Percentiles rank a stretch among this genome's conserved stretches.
These are phyloP conservation scores for Heterochromis multidens DNA, from an alignment of 2,113 vertebrate species.

Conservation along the genomic window DNA sequence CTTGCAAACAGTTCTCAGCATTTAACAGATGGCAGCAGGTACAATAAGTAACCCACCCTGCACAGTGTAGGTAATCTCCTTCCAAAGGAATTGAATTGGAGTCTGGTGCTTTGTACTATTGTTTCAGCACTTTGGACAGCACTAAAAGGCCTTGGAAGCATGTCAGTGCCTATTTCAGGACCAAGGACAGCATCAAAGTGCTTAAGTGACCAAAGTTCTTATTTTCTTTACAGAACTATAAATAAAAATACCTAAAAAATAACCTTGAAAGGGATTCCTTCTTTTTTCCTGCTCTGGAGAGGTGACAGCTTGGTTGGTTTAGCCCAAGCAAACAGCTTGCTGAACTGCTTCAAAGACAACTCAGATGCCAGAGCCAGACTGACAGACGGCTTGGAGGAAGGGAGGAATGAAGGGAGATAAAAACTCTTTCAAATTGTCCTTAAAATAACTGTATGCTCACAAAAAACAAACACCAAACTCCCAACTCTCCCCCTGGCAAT, in stretches of 20 bases:
- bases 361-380: constrained; percentile 66
- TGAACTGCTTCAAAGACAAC: constrained; percentile 60
- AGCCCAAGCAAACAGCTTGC: constrained; percentile 61
- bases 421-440: constrained; percentile 46
- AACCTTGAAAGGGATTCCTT: not conserved
- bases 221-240: not conserved
- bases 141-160: not conserved
- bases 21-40: constrained; percentile 52
- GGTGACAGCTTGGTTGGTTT: constrained; percentile 56
- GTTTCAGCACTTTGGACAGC: constrained; percentile 51
- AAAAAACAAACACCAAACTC: not conserved
- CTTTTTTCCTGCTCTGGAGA: constrained; percentile 23
- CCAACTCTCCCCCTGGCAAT: constrained; percentile 2
- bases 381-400: constrained; percentile 62
- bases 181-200: constrained; percentile 33
- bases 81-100: constrained; percentile 28
- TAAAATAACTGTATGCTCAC: constrained; percentile 43
- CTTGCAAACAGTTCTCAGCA: not conserved
- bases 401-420: constrained; percentile 22
- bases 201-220: not conserved
- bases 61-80: not conserved
- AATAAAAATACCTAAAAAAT: not conserved
- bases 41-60: constrained; percentile 11
- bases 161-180: constrained; percentile 17
- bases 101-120: not conserved